Evolutionary conservation across 2,113 vertebrate species (phyloP), one percentile per base, ranked within the genome.

Genomic region (Halcyon malimbica): DNA sequence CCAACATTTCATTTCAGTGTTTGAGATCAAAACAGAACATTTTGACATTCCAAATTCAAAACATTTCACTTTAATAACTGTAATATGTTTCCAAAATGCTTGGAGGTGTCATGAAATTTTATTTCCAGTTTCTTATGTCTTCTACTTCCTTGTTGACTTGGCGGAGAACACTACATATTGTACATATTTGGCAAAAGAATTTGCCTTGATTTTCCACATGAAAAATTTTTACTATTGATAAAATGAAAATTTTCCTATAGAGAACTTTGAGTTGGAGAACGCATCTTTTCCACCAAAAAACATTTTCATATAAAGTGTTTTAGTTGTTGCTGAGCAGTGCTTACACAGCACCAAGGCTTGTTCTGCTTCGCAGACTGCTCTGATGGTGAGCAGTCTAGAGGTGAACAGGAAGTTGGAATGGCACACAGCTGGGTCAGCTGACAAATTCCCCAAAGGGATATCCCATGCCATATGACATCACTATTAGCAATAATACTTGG

Each of bases 311-410:
- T 8, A 35, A 62, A 65, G 37, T 16, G 10, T 21, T 59, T 68
- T 14, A 33, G 17, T 50, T 80, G 18, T 37, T 87, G 4, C 12
- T 76, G 33, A 60, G 13, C 18, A 14, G 12, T 2, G 10, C 2
- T 73, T 46, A 31, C 2, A 12, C 3, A 24, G 10, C 5, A 5
- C 35, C 26, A 56, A 50, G 13, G 21, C 2, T 11, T 80, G 83
- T 88, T 78, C 28, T 68, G 18, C 4, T 64, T 44, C 19, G 67
- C 16, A 57, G 11, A 13, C 4, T 41, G 5, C 35, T 63, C 18
- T 16, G 16, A 16, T 11, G 35, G 17, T 0, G 1, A n/a, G 13
- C 4, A 48, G 15, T 4, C 8, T 42, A 25, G 6, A 11, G 23
- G 9, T 79, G 39, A 12, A 54, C 18, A 41, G 53, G 7, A 42